phyloP scores from a whole-genome alignment of 2,797 vertebrate genomes.

The Melanotaenia trifasciata region DNA sequence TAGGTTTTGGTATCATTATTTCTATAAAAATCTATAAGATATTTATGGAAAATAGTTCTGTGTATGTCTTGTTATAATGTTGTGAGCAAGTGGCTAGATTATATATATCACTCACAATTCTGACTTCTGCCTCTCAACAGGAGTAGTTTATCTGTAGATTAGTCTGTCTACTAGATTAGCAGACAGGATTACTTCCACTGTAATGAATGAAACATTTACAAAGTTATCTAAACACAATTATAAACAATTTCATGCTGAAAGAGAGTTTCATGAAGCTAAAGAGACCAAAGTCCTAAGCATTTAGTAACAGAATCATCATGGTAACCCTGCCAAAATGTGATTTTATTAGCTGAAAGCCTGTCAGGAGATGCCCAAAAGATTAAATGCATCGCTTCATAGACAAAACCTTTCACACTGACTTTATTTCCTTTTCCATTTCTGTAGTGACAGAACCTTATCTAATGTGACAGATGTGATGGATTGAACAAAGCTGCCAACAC shows the following conservation, averaged over 20 bases:
- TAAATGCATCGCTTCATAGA: background rate
- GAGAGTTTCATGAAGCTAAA: background rate
- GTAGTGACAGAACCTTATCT: conserved; percentile 12
- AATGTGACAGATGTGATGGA: conserved; percentile 68
- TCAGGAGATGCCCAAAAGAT: background rate
- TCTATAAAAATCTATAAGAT: background rate
- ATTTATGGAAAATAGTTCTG: background rate
- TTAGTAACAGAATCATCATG: background rate
- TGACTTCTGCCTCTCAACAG: conserved; percentile 39
- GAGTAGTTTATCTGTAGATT: conserved; percentile 76
- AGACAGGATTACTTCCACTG: conserved; percentile 63
- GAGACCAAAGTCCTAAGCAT: background rate
- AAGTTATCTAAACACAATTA: conserved; percentile 51
- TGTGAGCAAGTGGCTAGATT: conserved; percentile 13
- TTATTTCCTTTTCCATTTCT: conserved; percentile 48
- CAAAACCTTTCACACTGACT: conserved; percentile 52
- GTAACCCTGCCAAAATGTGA: background rate
- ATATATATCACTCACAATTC: conserved; percentile 31
- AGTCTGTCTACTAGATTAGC: conserved; percentile 80
- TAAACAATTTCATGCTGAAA: conserved; percentile 21
- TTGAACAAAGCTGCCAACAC: conserved; percentile 45
- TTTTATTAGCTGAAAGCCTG: background rate
- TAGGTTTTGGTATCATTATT: background rate
- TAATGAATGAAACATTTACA: conserved; percentile 61
- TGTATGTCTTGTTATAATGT: background rate